Evolutionary conservation across 2,113 vertebrate genomes (phyloP), one percentile per base, ranked within the genome.

Genomic region (Myanophis thanlyinensis): DNA sequence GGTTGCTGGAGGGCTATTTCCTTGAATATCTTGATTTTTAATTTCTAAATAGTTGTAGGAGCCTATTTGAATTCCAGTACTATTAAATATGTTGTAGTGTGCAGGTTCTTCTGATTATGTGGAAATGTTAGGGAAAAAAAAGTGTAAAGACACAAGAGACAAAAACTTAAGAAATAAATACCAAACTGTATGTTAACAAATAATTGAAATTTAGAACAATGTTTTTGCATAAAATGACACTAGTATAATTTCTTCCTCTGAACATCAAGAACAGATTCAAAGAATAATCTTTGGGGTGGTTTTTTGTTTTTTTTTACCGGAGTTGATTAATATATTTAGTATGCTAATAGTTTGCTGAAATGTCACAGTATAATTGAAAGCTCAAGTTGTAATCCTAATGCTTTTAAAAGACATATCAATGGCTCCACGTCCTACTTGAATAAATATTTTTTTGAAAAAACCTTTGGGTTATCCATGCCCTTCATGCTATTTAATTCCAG

Each of bases 1-100:
- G 25, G 59, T 47, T 92, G 2, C 23, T 46, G 92, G 9, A n/a
- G 0, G 47, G 91, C 30, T 85, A 95, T 92, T 59, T 22, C 53
- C 4, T 0, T 90, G 54, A 94, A 18, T 53, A 11, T 93, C 22
- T 80, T 80, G 30, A 2, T 96, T 95, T 12, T 94, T 94, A 85
- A 98, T 53, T 51, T 94, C 97, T 97, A 98, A 97, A 3, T 91
- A 62, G 93, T 98, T 98, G 90, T 94, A 30, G 62, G 91, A 92
- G 92, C 98, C 98, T 91, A 98, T 96, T 93, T 98, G 98, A 95
- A 98, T 59, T 89, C 94, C 95, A 51, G 73, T 95, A 44, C 97
- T 97, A 27, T 97, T 95, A 85, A 0, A 93, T 91, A 98, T 97
- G 89, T 80, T 93, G 87, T 85, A 97, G 40, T 91, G 97, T 90